These are phyloP conservation scores for Pseudopleuronectes americanus DNA, from an alignment of 2,797 vertebrate species.

Conservation along the genomic window DNA sequence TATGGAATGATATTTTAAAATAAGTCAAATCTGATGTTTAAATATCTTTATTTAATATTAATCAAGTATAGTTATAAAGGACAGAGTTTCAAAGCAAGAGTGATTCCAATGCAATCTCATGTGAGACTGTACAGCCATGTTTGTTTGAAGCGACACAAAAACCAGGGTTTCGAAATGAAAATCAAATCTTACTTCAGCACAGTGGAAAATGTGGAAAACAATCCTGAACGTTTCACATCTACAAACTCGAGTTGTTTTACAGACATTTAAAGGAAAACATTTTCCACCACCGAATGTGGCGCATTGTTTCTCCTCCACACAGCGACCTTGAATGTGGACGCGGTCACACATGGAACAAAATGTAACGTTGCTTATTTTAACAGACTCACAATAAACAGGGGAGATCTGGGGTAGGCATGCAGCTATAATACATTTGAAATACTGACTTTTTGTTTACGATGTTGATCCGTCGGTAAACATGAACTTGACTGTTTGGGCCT, in stretches of 20 bases:
- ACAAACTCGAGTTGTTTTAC: slow-evolving; percentile 18
- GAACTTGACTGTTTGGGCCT: slow-evolving; percentile 67
- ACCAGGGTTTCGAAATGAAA: background rate
- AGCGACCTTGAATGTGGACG: slow-evolving; percentile 27
- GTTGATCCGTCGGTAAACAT: slow-evolving; percentile 55
- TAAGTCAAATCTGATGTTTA: slow-evolving; percentile 1
- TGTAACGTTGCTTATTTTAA: background rate
- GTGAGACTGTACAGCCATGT: background rate
- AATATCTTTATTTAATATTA: slow-evolving; percentile 12
- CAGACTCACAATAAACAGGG: slow-evolving; percentile 25
- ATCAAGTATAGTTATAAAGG: slow-evolving; percentile 8
- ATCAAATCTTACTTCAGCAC: slow-evolving; percentile 11
- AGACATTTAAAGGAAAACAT: slow-evolving; percentile 19
- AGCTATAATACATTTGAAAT: slow-evolving; percentile 32
- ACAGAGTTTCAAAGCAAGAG: background rate
- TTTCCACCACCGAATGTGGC: background rate
- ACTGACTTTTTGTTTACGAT: slow-evolving; percentile 6
- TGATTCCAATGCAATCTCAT: background rate
- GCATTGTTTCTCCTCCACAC: slow-evolving; percentile 2
- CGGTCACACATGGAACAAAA: background rate
- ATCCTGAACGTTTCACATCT: slow-evolving; percentile 13
- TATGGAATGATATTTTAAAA: slow-evolving; percentile 13
- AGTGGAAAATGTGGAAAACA: slow-evolving; percentile 4
- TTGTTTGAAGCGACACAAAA: slow-evolving; percentile 5
- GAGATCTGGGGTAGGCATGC: slow-evolving; percentile 52